Base-by-base conservation (phyloP, 2,888 invertebrate species). In the Drosophila basisetae region DNA sequence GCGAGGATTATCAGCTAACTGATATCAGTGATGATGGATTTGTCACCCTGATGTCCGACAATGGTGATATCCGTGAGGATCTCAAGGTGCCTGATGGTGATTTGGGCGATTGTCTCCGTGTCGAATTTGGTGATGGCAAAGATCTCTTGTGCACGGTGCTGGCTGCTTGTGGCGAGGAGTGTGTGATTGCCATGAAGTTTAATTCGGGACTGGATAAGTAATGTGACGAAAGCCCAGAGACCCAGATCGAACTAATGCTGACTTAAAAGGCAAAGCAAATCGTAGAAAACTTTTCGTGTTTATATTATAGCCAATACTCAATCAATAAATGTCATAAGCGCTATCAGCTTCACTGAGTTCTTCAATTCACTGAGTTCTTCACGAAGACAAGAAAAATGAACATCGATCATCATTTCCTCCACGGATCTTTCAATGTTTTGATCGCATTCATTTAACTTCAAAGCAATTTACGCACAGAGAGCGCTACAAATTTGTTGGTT, bases 1-100 rank as follows among this genome's bases (percentile, higher is more conserved):
- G 99, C 93, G 98, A 97, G 94, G 99, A 99, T 94, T 99, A 98
- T 94, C 98, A 99, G 95, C 95, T 98, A 93, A 97, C 98, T 90
- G 98, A 98, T 94, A 97, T 98, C 91, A 93, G 93, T 61, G 98
- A 98, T 94, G 99, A 99, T 93, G 97, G 97, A 87, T 99, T 96
- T 94, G 95, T 98, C 91, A 96, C 97, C 89, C 95, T 99, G 90
- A 99, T 99, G 99, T 96, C 97, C 91, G 99, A 99, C 94, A 97
- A 97, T 93, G 98, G 99, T 65, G 98, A 98, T 92, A 95, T 97
- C 72, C 97, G 98, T 93, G 98, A 98, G 94, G 99, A 99, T 95
- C 96, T 99, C 84, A 98, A 98, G 95, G 95, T 98, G 86, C 99
- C 99, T 69, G 98, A 99, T 75, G 97, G 97, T 70, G 99, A 99